Percentiles rank a stretch among this genome's conserved stretches.
Conservation (phyloP, 2,113 vertebrate genomes). For the Hemibagrus wyckioides region DNA sequence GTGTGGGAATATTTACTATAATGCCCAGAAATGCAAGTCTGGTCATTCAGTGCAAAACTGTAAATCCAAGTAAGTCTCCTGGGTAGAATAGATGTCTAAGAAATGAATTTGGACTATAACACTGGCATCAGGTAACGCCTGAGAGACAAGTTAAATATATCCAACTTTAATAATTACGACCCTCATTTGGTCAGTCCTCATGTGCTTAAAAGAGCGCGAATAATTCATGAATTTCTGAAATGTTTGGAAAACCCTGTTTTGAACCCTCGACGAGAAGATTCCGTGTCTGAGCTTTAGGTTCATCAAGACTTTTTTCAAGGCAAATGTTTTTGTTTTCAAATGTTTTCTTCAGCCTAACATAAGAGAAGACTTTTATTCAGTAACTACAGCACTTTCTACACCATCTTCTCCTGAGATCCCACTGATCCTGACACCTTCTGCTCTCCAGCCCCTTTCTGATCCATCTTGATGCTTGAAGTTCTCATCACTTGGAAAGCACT, state of each 20-base stretch:
- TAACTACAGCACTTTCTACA: not conserved
- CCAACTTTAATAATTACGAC: not conserved
- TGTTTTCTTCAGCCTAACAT: not conserved
- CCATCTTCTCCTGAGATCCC: not conserved
- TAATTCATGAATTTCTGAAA: not conserved
- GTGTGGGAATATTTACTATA: not conserved
- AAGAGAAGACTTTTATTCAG: not conserved
- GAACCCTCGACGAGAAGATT: not conserved
- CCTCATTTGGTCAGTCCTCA: not conserved
- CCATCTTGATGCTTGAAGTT: too few species aligned
- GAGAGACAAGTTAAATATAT: constrained; percentile 1
- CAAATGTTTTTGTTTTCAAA: not conserved
- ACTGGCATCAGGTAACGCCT: not conserved
- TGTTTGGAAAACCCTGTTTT: not conserved
- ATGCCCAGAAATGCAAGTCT: constrained; percentile 4
- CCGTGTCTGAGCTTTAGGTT: not conserved
- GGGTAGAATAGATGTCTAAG: not conserved
- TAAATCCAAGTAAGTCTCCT: not conserved
- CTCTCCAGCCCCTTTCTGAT: too few species aligned
- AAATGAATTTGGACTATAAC: not conserved
- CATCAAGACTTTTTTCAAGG: not conserved
- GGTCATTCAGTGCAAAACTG: not conserved
- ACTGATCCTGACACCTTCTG: too few species aligned
- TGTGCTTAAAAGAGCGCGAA: not conserved
- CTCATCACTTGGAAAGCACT: too few species aligned